Conservation (phyloP, 1,140 invertebrate species). For the Drosophila melanica region DNA sequence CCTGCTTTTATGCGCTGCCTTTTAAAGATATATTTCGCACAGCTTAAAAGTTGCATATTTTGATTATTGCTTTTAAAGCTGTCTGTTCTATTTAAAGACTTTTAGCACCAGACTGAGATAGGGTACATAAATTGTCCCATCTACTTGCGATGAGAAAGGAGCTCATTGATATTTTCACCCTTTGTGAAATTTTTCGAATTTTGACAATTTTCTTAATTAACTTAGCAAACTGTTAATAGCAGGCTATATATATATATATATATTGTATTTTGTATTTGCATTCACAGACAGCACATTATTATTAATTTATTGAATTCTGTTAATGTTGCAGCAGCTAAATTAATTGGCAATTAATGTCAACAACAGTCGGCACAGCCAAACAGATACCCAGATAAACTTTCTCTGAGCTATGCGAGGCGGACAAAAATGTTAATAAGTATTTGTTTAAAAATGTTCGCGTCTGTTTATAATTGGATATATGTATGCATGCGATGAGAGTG, state of each 20-base stretch:
- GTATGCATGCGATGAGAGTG: not conserved
- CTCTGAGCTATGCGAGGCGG: not conserved
- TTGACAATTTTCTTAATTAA: conserved; percentile 8
- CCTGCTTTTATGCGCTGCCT: not conserved
- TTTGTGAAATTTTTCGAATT: not conserved
- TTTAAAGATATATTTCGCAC: not conserved
- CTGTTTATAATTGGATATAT: conserved; percentile 32
- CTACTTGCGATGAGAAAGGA: too few species aligned
- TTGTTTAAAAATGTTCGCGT: conserved; percentile 12
- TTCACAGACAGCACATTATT: conserved; percentile 17
- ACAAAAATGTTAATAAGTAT: conserved; percentile 29
- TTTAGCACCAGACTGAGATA: not conserved
- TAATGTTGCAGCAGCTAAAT: conserved; percentile 57
- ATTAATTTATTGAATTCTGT: conserved; percentile 49
- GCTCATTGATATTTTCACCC: not conserved
- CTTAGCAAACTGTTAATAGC: conserved; percentile 3
- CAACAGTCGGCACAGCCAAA: conserved; percentile 13
- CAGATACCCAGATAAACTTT: conserved; percentile 9
- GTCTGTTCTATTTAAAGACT: not conserved
- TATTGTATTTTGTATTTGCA: not conserved
- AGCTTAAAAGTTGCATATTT: not conserved
- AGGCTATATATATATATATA: not conserved
- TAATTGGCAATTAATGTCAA: conserved; percentile 73
- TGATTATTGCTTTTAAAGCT: not conserved
- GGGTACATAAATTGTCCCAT: not conserved